Evolutionary conservation across 2,113 vertebrate genomes (phyloP).

Genomic region (Sciurus niger): DNA sequence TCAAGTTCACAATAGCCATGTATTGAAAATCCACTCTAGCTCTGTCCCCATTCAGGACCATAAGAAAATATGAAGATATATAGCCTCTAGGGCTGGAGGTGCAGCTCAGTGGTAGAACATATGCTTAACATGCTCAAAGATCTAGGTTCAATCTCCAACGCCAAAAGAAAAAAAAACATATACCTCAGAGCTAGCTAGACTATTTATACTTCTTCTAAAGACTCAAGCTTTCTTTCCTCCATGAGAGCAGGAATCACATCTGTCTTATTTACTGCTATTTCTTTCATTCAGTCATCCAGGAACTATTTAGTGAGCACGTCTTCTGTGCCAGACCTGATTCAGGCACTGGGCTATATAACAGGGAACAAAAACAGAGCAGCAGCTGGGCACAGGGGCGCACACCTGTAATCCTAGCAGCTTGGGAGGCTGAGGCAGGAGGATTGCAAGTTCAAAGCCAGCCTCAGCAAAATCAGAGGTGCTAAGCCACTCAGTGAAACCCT

Average conservation of each 20-base stretch:
- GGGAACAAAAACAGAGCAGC: not conserved
- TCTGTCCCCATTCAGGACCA: not conserved
- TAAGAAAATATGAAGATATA: conserved; percentile 9
- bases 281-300: not conserved
- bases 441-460: too few relatives aligned
- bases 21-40: not conserved
- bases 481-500: too few relatives aligned
- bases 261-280: not conserved
- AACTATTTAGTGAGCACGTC: conserved; percentile 38
- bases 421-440: too few relatives aligned
- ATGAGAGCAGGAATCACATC: not conserved
- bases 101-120: not conserved
- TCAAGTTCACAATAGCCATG: not conserved
- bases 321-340: not conserved
- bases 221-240: not conserved
- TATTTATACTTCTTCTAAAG: not conserved
- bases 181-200: not conserved
- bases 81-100: not conserved
- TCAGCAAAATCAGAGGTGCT: too few relatives aligned
- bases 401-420: too few relatives aligned
- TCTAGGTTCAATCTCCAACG: not conserved
- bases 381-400: too few relatives aligned
- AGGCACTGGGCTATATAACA: not conserved
- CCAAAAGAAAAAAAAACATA: not conserved
- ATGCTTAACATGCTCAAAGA: not conserved